A percentile compares a stretch with the other conserved stretches of the same genome.
phyloP scores from a whole-genome alignment of 2,888 invertebrate genomes.

The Apamea crenata region DNA sequence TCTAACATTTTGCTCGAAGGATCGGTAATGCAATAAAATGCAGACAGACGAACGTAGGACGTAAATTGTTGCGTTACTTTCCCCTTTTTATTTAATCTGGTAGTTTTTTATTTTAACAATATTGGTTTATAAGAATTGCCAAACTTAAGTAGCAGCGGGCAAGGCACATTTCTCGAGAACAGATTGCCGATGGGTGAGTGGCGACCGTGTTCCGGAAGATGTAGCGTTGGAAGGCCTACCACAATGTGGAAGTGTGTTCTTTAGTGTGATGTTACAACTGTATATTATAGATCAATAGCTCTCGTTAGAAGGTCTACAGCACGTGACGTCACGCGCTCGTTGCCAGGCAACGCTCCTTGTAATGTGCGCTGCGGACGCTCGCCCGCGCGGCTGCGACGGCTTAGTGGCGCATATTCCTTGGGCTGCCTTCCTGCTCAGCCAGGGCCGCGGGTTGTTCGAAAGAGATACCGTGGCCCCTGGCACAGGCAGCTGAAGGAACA shows the following conservation, averaged over 20 bases:
- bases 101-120: not conserved
- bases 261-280: slow-evolving; percentile 93
- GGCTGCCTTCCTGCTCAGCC: slow-evolving; percentile 88
- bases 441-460: no score
- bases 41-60: slow-evolving; percentile 72
- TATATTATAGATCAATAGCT: slow-evolving; percentile 91
- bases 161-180: not conserved
- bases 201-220: not conserved
- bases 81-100: not conserved
- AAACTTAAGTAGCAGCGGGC: not conserved
- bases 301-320: slow-evolving; percentile 92
- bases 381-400: slow-evolving; percentile 92
- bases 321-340: slow-evolving; percentile 92
- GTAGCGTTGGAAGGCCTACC: not conserved
- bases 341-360: slow-evolving; percentile 88
- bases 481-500: no score
- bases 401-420: slow-evolving; percentile 89
- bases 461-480: no score
- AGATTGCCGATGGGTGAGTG: not conserved
- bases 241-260: slow-evolving; percentile 91
- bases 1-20: slow-evolving; percentile 72
- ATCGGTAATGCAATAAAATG: slow-evolving; percentile 82
- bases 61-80: slow-evolving; percentile 61
- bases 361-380: slow-evolving; percentile 90
- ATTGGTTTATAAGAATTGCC: not conserved